Base-by-base conservation (phyloP, 2,797 vertebrate species). In the Gymnocypris eckloni region DNA sequence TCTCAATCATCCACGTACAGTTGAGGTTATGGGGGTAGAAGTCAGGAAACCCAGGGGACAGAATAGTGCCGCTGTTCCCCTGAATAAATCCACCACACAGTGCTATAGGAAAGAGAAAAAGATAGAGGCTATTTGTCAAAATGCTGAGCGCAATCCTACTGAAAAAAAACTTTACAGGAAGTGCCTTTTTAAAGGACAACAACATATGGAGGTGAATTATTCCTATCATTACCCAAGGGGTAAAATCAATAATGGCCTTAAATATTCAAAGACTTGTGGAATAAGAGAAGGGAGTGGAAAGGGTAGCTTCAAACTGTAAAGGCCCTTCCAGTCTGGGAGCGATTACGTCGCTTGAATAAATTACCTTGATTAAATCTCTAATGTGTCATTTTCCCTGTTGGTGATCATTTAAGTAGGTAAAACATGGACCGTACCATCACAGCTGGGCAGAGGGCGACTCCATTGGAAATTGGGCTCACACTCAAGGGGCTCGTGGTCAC, bases 401-500 rank as follows among this genome's bases (percentile, higher is more conserved):
- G 52, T 16, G 50, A 72, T 48, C 10, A 43, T 82, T 83, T 66
- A 39, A 37, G 28, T 72, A 37, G 28, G 22, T 67, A 37, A 33
- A 66, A 10, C 37, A 66, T 67, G 89, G 88, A 86, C 75, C 91
- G 3, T 94, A 99, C 98, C 98, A 95, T 99, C 98, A 1, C 98
- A 99, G 94, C 97, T 98, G 81, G 98, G 98, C 86, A 99, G 96
- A 0, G 98, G 97, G 2, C 96, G 96, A 90, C 98, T 99, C 98
- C 98, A 99, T 92, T 99, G 98, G 90, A 99, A 99, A 94, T 99
- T 99, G 4, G 98, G 98, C 90, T 99, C 98, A n/a, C 98, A 99
- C 90, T 98, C 98, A 83, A 99, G 93, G 75, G 97, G 96, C 88
- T 98, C 95, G 0, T 82, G 73, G 81, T 99, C 97, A 0, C 98